These are phyloP conservation scores for Astreopora myriophthalma DNA, from an alignment of 64 coral and sea anemone genomes.

Conservation along the genomic window DNA sequence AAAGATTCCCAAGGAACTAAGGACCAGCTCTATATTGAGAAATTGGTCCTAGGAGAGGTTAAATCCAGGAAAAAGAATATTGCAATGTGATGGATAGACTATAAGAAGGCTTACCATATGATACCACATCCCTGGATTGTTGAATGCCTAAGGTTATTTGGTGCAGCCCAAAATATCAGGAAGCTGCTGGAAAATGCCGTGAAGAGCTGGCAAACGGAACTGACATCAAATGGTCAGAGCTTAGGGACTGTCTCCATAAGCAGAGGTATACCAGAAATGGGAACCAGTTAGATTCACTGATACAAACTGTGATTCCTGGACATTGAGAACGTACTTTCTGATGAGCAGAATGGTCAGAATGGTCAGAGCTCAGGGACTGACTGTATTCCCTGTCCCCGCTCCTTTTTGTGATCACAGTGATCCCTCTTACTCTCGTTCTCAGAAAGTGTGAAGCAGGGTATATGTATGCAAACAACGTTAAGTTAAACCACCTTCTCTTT, in stretches of 20 bases:
- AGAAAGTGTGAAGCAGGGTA: conserved; percentile 10
- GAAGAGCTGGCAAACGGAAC: conserved; percentile 30
- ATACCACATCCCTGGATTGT: conserved; percentile 71
- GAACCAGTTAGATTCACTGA: too few species aligned
- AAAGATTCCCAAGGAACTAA: conserved; percentile 65
- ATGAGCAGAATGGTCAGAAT: too few species aligned
- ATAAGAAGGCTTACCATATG: conserved; percentile 55
- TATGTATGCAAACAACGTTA: conserved; percentile 4
- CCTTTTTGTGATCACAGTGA: conserved; percentile 43
- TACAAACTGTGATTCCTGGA: too few species aligned
- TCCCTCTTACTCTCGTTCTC: conserved; percentile 28
- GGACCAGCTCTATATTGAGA: conserved; percentile 70
- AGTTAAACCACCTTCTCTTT: conserved; percentile 33
- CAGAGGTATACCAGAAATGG: conserved; percentile 34
- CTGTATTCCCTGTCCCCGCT: conserved; percentile 32
- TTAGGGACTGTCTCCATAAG: conserved; percentile 43
- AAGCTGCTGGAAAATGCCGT: conserved; percentile 35
- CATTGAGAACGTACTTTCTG: too few species aligned
- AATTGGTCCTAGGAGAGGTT: conserved; percentile 49
- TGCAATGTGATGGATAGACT: conserved; percentile 75
- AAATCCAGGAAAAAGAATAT: conserved; percentile 42
- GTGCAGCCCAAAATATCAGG: conserved; percentile 49
- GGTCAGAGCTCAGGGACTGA: conserved; percentile 41
- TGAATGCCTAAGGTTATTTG: conserved; percentile 47
- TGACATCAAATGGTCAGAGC: conserved; percentile 50